Base-by-base conservation (phyloP, 2,113 vertebrate species). In the Notothenia coriiceps region DNA sequence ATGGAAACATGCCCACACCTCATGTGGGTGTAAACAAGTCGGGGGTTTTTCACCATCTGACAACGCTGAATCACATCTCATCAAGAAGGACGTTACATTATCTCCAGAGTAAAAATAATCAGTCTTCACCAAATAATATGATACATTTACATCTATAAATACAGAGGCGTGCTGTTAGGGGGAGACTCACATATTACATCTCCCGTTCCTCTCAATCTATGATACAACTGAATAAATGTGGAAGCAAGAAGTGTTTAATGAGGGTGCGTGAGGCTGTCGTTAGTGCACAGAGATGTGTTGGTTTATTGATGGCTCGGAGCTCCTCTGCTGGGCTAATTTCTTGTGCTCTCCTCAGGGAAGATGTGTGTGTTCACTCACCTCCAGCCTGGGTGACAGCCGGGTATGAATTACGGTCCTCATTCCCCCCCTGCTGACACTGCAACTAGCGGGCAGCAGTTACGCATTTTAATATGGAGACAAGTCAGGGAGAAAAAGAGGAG, bases 381-480 rank as follows among this genome's bases (percentile, higher is more conserved):
- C 80, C 70, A 70, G 55, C 83, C 73, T 15, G 65, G 64, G 84
- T 92, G 92, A 91, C 84, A 91, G 80, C 33, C 50, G 10, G n/a
- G 61, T 91, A 93, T 93, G 89, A 94, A 94, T 93, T 88, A 89
- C 88, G 85, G 66, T 70, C 50, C 55, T 65, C 49, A 4, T 52
- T 64, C 71, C 73, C 83, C 40, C 51, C 73, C 82, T 73, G 89
- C 93, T 93, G 94, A 94, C 88, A 22, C 91, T 62, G 90, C 94
- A 93, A 82, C 81, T 44, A 72, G 59, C 25, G 29, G 86, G 56
- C 85, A 68, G 73, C 77, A 79, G 87, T 86, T 40, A 63, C 14
- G 54, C 71, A 84, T 91, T 91, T 88, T 88, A 86, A 89, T 87
- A 86, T 61, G 73, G 77, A 80, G 78, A 59, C 77, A 66, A 81